Evolutionary conservation across 1,140 invertebrate species (phyloP).

Genomic region (Elymnias hypermnestra): DNA sequence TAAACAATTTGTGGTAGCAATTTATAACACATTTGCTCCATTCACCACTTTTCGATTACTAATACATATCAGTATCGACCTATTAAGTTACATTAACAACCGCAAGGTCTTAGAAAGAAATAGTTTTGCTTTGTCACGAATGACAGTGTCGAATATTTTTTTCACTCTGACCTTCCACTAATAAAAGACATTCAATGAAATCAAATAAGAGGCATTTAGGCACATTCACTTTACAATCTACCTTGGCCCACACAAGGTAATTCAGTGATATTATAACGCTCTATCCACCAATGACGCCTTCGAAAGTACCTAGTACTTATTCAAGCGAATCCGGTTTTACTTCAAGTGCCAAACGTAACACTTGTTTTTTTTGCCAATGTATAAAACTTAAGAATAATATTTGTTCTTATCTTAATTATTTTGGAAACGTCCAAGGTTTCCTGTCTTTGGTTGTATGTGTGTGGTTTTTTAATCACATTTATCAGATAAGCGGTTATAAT

Average conservation of each 20-base stretch:
- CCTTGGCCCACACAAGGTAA: conserved; percentile 70
- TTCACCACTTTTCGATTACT: neutral
- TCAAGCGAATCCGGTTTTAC: conserved; percentile 42
- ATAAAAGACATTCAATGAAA: conserved; percentile 18
- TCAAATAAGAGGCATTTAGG: conserved; percentile 36
- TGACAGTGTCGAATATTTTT: neutral
- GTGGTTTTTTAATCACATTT: neutral
- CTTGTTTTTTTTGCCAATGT: conserved; percentile 6
- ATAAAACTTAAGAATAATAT: no score
- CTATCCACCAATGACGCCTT: conserved; percentile 60
- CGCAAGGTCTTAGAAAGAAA: neutral
- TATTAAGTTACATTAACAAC: neutral
- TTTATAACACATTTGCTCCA: neutral
- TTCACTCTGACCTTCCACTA: conserved; percentile 14
- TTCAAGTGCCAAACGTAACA: conserved; percentile 15
- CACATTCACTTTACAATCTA: conserved; percentile 64
- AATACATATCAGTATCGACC: neutral
- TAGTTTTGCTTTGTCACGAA: neutral
- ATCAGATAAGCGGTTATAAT: no score
- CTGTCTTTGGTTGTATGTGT: neutral
- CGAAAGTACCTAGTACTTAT: conserved; percentile 59
- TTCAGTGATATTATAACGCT: conserved; percentile 66
- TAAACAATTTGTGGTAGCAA: no score
- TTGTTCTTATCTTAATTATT: neutral
- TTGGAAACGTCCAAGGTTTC: neutral